A percentile compares a stretch with the other conserved stretches of the same genome.
These are phyloP conservation scores for Magallana angulata DNA, from an alignment of 1,140 invertebrate species.

Conservation along the genomic window DNA sequence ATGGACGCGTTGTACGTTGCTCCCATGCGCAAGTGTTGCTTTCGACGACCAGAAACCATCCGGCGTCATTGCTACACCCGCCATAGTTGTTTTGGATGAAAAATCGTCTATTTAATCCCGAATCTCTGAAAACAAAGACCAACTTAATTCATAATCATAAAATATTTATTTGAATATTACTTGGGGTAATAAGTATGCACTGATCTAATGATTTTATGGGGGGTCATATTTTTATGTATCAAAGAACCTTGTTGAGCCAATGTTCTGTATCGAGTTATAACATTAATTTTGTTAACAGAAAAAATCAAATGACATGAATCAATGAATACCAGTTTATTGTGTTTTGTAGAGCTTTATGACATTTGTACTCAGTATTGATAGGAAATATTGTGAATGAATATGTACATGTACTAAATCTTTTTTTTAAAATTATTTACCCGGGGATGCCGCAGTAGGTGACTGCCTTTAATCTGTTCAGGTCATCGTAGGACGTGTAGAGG, in stretches of 20 bases:
- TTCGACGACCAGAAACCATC: slow-evolving; percentile 49
- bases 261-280: too few relatives aligned
- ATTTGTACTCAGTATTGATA: background rate
- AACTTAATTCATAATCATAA: background rate
- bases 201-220: too few relatives aligned
- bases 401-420: background rate
- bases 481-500: slow-evolving; percentile 45
- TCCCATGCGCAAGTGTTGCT: slow-evolving; percentile 46
- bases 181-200: background rate
- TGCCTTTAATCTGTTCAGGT: slow-evolving; percentile 36
- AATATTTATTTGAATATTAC: background rate
- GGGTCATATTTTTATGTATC: too few relatives aligned
- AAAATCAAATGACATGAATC: background rate
- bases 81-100: slow-evolving; percentile 48
- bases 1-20: slow-evolving; percentile 30
- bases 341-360: background rate
- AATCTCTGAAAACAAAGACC: slow-evolving; percentile 36
- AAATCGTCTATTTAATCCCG: slow-evolving; percentile 35
- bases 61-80: slow-evolving; percentile 47
- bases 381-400: background rate
- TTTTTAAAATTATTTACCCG: slow-evolving; percentile 32
- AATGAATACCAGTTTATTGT: background rate
- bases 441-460: slow-evolving; percentile 44
- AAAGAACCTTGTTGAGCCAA: too few relatives aligned
- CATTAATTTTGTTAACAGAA: too few relatives aligned